phyloP scores from a whole-genome alignment of 2,888 invertebrate species.

The Ischnura elegans region DNA sequence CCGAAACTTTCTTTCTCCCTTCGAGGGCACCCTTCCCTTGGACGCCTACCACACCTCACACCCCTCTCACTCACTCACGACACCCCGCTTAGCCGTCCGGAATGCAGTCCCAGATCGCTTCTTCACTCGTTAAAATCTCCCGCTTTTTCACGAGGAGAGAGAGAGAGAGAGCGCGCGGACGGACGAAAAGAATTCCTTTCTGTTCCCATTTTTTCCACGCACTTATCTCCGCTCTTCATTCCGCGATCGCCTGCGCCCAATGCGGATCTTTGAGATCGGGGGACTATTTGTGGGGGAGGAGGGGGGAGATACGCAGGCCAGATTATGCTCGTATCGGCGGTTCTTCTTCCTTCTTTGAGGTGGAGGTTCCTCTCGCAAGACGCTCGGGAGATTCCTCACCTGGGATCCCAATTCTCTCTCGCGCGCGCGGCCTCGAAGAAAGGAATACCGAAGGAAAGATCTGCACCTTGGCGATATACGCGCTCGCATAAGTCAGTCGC shows the following conservation, averaged over 20 bases:
- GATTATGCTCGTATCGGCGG: conserved; percentile 33
- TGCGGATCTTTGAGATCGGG: neutral
- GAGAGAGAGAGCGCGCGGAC: too few species aligned
- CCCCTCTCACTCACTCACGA: neutral
- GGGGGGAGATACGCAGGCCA: neutral
- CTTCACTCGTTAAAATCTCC: conserved; percentile 16
- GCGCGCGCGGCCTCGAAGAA: neutral
- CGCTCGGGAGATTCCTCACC: neutral
- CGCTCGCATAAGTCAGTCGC: neutral
- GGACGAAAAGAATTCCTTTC: neutral
- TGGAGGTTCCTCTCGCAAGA: neutral
- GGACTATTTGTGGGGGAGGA: neutral
- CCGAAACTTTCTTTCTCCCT: neutral
- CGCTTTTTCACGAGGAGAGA: neutral
- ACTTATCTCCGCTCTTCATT: neutral
- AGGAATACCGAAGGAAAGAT: neutral
- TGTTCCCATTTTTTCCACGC: neutral
- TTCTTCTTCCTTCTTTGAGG: neutral
- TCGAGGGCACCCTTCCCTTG: neutral
- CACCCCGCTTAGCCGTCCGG: neutral
- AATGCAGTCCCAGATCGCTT: conserved; percentile 19
- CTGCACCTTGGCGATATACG: neutral
- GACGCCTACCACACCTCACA: neutral
- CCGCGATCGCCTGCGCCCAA: conserved; percentile 15
- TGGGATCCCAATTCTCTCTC: neutral